Evolutionary conservation across 2,113 vertebrate species (phyloP), one percentile per base, ranked within the genome.

Genomic region (Ondatra zibethicus): DNA sequence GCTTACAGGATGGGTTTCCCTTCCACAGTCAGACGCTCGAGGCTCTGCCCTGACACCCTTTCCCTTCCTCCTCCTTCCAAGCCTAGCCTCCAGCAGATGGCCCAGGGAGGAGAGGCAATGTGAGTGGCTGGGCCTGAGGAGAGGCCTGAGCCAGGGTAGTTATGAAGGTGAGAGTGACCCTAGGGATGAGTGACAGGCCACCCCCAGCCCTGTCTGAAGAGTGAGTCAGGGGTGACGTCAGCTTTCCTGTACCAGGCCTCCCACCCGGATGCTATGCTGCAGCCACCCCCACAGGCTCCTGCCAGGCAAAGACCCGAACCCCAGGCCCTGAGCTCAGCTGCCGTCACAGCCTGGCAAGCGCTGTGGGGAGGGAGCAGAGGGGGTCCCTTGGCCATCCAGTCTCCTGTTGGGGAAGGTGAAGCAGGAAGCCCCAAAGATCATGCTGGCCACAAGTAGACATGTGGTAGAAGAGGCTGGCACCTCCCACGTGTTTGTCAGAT

Each of bases 181-280:
- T 55, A 45, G 39, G 2, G 55, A 36, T 63, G 72, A 70, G 90
- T 70, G 87, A 88, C 3, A 3, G 36, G 77, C 93, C 94, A 23
- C 82, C 92, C 77, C 93, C 70, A 10, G 58, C 50, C 31, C 81
- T 1, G 23, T 31, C 65, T 33, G 29, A 61, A 89, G 50, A 36
- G 9, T 96, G 96, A 97, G 95, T 97, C 96, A 97, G 50, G 7
- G 25, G 13, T 92, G 93, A 95, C 25, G 1, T 86, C 80, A 91
- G 88, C 55, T 72, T 96, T 97, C 97, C 96, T 94, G 97, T 55
- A 72, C 78, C 85, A 61, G 77, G 82, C 75, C 75, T 65, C 94
- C 75, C 39, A 90, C 47, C 6, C 47, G 36, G 68, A 63, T 10
- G 1, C 73, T 7, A 2, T 25, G 1, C 7, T 3, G 27, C 3